Base-by-base conservation (phyloP, 2,113 vertebrate genomes). In the Hydrolagus affinis region DNA sequence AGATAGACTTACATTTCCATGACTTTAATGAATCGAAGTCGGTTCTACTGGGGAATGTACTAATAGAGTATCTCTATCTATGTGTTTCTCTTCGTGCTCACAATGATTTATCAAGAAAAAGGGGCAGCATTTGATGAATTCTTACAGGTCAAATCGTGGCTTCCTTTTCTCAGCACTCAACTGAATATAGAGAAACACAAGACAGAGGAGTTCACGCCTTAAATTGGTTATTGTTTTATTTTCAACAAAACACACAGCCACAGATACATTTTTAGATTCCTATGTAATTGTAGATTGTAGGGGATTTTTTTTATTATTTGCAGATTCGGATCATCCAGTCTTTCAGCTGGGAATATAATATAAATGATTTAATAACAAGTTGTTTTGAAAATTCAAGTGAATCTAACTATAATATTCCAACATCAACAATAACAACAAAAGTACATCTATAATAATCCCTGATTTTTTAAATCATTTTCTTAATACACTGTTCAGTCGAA, bases 171-270 rank as follows among this genome's bases (percentile, higher is more conserved):
- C 60, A 17, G 78, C 15, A 32, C 78, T 64, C 59, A 28, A 9
- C 59, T 21, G 60, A 83, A 28, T 60, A 21, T 17, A 66, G 21
- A 25, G 14, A 17, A 14, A 32, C 25, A 9, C 59, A 21, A 32
- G 78, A 83, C 15, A 9, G 17, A 12, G 60, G 60, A 21, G 17
- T 32, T 32, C 60, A 10, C 21, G 78, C 21, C 78, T 64, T 25
- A 83, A 28, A 66, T 30, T 83, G 77, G 25, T 8, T 83, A 17
- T 64, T 83, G 78, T 66, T 83, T 83, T 83, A 83, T 32, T 83
- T 76, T 83, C 30, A 83, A 30, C 78, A 83, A 64, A 83, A 64
- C 56, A 80, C 60, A 10, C 14, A 66, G 3, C 76, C 25, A 21
- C 15, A 32, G 30, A 83, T 83, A 17, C 21, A 83, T 32, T 32